phyloP scores from a whole-genome alignment of 1,140 invertebrate species.

The Papilio polyxenes region DNA sequence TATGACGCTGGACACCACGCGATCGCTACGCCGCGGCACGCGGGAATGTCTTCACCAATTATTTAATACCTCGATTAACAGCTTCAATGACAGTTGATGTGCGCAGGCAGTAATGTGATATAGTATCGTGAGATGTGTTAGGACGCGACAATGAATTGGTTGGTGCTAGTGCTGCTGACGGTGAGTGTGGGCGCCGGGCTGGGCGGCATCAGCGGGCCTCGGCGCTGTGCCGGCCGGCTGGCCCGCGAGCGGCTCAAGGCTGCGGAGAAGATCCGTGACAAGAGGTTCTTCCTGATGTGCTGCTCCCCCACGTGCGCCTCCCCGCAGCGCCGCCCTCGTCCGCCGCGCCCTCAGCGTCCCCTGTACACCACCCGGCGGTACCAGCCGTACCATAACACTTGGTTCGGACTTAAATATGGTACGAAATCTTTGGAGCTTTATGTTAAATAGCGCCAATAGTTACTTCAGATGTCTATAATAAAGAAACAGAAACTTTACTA shows the following conservation, averaged over 20 bases:
- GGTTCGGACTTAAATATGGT: constrained; percentile 75
- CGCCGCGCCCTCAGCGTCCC: constrained; percentile 53
- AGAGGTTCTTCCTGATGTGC: constrained; percentile 67
- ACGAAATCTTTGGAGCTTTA: constrained; percentile 36
- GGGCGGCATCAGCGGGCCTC: constrained; percentile 46
- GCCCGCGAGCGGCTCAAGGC: constrained; percentile 70
- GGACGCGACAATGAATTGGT: constrained; percentile 28
- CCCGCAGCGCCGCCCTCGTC: constrained; percentile 50
- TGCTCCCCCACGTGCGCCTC: constrained; percentile 58
- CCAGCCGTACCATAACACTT: constrained; percentile 73
- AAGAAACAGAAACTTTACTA: no score
- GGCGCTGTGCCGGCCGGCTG: constrained; percentile 64
- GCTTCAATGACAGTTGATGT: constrained; percentile 1
- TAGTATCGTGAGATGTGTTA: constrained; percentile 18
- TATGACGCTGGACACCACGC: neutral
- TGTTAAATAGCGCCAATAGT: neutral
- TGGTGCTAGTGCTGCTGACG: constrained; percentile 48
- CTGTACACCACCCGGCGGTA: constrained; percentile 59
- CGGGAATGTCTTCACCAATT: neutral
- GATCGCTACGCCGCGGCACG: neutral
- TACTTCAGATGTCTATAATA: neutral
- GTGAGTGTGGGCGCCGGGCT: constrained; percentile 46
- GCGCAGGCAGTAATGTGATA: neutral
- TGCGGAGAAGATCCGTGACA: constrained; percentile 71
- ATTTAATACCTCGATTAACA: neutral